phyloP scores from a whole-genome alignment of 2,797 vertebrate species.

The Acanthis flammea region DNA sequence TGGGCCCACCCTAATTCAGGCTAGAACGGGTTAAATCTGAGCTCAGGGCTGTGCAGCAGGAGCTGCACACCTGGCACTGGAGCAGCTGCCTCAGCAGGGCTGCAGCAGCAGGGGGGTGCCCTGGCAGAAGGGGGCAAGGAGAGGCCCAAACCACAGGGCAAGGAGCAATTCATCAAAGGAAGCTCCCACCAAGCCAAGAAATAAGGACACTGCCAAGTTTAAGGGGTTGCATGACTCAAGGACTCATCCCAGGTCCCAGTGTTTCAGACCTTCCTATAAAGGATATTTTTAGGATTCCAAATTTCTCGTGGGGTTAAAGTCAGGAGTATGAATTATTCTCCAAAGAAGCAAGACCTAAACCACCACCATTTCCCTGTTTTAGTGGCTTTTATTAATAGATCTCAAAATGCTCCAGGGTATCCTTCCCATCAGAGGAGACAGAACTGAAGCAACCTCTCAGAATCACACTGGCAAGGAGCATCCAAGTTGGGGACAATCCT shows the following conservation, averaged over 20 bases:
- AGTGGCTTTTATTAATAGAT: background rate
- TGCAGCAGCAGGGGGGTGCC: background rate
- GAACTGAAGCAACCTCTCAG: background rate
- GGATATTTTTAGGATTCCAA: background rate
- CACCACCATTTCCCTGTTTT: background rate
- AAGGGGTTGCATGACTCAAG: background rate
- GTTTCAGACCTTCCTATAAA: background rate
- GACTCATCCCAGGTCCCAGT: background rate
- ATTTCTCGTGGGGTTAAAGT: background rate
- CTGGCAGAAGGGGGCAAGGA: fast-evolving
- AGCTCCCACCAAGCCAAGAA: background rate
- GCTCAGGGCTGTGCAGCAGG: background rate
- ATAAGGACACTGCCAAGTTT: no score
- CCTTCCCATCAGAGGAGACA: background rate
- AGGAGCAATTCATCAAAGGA: background rate
- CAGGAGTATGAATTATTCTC: background rate
- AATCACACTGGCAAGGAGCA: background rate
- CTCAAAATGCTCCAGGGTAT: background rate
- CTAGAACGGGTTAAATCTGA: background rate
- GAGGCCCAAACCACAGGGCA: background rate
- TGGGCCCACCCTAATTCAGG: no score
- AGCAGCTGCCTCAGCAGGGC: background rate
- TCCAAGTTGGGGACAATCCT: background rate
- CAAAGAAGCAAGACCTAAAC: background rate
- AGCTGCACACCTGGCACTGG: background rate